Conservation (phyloP, 2,888 invertebrate genomes). For the Scelioninae gen. 1 region DNA sequence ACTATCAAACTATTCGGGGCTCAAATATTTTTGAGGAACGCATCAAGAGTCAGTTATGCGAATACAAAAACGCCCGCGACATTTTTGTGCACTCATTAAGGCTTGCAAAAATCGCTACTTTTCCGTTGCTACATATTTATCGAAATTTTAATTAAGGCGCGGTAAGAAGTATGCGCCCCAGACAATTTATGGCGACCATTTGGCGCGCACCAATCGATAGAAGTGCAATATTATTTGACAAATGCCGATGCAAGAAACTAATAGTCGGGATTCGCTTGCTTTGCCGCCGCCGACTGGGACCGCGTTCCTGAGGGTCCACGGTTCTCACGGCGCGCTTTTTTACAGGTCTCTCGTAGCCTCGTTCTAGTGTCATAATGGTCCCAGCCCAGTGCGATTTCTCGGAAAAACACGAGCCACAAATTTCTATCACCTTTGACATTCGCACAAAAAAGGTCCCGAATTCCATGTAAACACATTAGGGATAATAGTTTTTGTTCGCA, state of each 20-base stretch:
- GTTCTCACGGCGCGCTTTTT: constrained; percentile 68
- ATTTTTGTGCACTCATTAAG: constrained; percentile 48
- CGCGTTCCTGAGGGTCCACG: constrained; percentile 65
- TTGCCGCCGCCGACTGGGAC: constrained; percentile 58
- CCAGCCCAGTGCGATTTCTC: constrained; percentile 55
- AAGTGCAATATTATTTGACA: constrained; percentile 71
- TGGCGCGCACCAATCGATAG: constrained; percentile 67
- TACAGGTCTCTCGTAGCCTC: constrained; percentile 35
- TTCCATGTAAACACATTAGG: constrained; percentile 60
- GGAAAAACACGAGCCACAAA: constrained; percentile 65
- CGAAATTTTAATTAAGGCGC: constrained; percentile 69
- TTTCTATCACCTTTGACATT: constrained; percentile 68
- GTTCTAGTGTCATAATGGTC: constrained; percentile 54
- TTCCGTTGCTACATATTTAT: constrained; percentile 63
- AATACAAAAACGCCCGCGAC: constrained; percentile 22
- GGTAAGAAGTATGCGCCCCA: constrained; percentile 51
- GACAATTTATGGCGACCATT: constrained; percentile 61
- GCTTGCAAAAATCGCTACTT: constrained; percentile 45
- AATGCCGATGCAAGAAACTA: constrained; percentile 69
- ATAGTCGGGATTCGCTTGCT: constrained; percentile 66
- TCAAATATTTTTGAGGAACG: too few species aligned
- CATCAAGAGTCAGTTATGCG: not conserved
- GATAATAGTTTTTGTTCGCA: too few species aligned
- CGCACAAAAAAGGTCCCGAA: constrained; percentile 37
- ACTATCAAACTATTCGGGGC: not conserved